Conservation (phyloP, 2,797 vertebrate genomes). For the Sardinella longiceps region DNA sequence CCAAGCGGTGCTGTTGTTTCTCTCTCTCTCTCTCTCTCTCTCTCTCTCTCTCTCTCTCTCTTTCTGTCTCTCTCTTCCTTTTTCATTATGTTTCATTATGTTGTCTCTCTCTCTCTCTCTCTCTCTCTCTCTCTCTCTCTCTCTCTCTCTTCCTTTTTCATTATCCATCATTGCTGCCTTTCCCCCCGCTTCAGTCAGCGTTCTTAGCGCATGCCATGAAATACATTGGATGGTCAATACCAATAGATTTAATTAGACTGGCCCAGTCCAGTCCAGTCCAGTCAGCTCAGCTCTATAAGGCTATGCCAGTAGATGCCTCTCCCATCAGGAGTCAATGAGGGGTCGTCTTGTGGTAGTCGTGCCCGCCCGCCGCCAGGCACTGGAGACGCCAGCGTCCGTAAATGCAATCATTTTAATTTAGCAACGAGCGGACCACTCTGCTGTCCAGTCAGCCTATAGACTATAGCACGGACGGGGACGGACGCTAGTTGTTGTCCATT, state of each 20-base stretch:
- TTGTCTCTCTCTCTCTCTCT: background rate
- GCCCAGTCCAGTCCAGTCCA: constrained; percentile 44
- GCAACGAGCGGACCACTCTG: constrained; percentile 44
- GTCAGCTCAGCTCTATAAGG: background rate
- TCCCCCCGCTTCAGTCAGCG: background rate
- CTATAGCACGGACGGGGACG: background rate
- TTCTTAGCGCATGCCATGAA: background rate
- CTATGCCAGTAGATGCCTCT: background rate
- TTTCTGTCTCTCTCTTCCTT: background rate
- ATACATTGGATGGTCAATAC: constrained; percentile 55
- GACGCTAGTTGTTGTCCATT: constrained; percentile 60
- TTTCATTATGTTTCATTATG: background rate
- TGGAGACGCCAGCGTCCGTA: background rate
- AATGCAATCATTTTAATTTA: constrained; percentile 51
- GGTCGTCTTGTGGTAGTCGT: background rate
- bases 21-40: background rate
- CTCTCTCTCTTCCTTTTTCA: background rate
- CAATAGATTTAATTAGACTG: constrained; percentile 58
- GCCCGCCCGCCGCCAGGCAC: constrained; percentile 41
- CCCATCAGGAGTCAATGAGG: background rate
- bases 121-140: background rate
- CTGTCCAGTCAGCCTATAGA: background rate
- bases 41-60: background rate
- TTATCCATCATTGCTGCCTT: background rate
- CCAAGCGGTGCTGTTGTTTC: background rate